phyloP scores from a whole-genome alignment of 1,140 invertebrate genomes.

The Drosophila mojavensis region DNA sequence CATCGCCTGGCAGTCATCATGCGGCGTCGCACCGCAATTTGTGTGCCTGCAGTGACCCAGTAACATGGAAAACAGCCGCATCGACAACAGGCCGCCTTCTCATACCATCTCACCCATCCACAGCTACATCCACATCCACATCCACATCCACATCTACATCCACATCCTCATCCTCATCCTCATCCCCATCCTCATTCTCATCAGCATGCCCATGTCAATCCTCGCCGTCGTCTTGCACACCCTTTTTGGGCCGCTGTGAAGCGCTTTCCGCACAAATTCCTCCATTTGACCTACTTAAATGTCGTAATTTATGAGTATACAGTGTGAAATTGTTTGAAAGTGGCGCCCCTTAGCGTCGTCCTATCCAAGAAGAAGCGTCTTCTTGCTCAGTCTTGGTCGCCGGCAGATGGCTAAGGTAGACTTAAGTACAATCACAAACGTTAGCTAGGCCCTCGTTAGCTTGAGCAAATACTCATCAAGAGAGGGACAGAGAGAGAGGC shows the following conservation, averaged over 20 bases:
- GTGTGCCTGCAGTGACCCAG: slow-evolving; percentile 83
- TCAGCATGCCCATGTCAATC: slow-evolving; percentile 5
- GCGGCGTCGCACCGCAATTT: slow-evolving; percentile 68
- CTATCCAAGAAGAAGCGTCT: slow-evolving; percentile 36
- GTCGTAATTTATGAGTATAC: slow-evolving; percentile 81
- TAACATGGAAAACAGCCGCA: slow-evolving; percentile 79
- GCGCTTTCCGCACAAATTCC: slow-evolving; percentile 82
- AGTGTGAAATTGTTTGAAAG: slow-evolving; percentile 76
- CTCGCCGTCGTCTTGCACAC: slow-evolving; percentile 45
- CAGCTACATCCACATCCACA: background rate
- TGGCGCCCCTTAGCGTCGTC: slow-evolving; percentile 49
- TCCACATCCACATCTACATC: background rate
- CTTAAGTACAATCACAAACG: slow-evolving; percentile 5
- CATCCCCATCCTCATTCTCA: slow-evolving; percentile 5
- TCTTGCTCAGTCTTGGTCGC: slow-evolving; percentile 2
- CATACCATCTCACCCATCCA: slow-evolving; percentile 16
- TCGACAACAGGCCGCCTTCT: slow-evolving; percentile 34
- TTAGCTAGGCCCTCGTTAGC: too few relatives aligned
- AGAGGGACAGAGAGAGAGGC: too few relatives aligned
- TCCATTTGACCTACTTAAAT: slow-evolving; percentile 83
- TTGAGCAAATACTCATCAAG: background rate
- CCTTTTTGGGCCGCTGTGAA: slow-evolving; percentile 57
- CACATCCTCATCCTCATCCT: background rate
- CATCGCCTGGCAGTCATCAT: slow-evolving; percentile 22
- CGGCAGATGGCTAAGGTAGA: background rate